Evolutionary conservation across 2,113 vertebrate species (phyloP).

Genomic region (Festucalex cinctus): DNA sequence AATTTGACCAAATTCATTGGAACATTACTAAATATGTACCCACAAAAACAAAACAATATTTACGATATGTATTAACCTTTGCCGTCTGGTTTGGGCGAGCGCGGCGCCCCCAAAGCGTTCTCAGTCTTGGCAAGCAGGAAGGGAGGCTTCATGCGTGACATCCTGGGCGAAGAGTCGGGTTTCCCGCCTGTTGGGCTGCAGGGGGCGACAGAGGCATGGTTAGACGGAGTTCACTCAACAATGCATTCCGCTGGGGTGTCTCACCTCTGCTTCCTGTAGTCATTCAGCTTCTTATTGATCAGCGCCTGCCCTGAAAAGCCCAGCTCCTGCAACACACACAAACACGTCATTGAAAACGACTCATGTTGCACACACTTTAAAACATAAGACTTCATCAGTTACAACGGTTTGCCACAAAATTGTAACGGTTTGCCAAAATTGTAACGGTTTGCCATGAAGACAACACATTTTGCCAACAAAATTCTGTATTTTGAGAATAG

Average conservation of each 20-base stretch:
- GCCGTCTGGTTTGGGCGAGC: slow-evolving; percentile 80
- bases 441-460: too few species aligned
- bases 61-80: slow-evolving; percentile 75
- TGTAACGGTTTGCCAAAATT: too few species aligned
- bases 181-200: slow-evolving; percentile 84
- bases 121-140: slow-evolving; percentile 81
- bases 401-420: too few species aligned
- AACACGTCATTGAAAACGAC: slow-evolving; percentile 17
- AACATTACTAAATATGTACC: not conserved
- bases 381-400: too few species aligned
- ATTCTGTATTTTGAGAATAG: too few species aligned
- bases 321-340: slow-evolving; percentile 77
- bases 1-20: not conserved
- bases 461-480: not conserved
- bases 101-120: slow-evolving; percentile 59
- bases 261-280: slow-evolving; percentile 87
- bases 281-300: slow-evolving; percentile 96
- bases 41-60: not conserved
- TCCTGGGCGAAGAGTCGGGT: slow-evolving; percentile 89
- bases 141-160: slow-evolving; percentile 82
- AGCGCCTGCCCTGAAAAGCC: slow-evolving; percentile 92
- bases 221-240: not conserved
- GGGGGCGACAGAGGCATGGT: slow-evolving; percentile 30
- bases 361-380: not conserved
- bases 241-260: not conserved